phyloP scores from a whole-genome alignment of 2,888 invertebrate species.

The Gnatocerus cornutus region DNA sequence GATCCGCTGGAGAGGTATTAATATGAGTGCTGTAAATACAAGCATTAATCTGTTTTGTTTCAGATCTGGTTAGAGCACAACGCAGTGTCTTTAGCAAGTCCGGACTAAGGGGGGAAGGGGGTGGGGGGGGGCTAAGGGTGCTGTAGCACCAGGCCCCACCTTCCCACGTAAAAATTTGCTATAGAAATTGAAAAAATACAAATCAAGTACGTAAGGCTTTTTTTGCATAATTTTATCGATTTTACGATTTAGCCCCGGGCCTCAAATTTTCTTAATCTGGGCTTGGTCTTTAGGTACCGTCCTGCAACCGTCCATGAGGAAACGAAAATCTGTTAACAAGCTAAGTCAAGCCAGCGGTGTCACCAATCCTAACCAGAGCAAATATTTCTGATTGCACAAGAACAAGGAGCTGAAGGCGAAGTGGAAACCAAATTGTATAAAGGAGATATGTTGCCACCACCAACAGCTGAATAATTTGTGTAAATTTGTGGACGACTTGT shows the following conservation, averaged over 20 bases:
- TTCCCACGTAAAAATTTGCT: too few relatives aligned
- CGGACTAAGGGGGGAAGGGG: too few relatives aligned
- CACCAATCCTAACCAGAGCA: slow-evolving; percentile 78
- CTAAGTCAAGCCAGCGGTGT: slow-evolving; percentile 86
- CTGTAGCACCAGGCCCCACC: too few relatives aligned
- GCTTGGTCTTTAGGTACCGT: slow-evolving; percentile 93
- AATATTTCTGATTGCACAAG: slow-evolving; percentile 84
- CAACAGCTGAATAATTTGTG: too few relatives aligned
- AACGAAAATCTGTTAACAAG: slow-evolving; percentile 88
- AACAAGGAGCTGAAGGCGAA: slow-evolving; percentile 80
- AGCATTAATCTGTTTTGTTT: slow-evolving; percentile 9
- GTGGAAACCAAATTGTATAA: slow-evolving; percentile 94
- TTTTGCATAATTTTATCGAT: too few relatives aligned
- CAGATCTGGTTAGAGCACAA: slow-evolving; percentile 90
- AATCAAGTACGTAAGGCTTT: too few relatives aligned
- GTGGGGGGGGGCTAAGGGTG: too few relatives aligned
- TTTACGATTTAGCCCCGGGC: too few relatives aligned
- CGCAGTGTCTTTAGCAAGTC: slow-evolving; percentile 84
- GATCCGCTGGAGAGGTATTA: slow-evolving; percentile 76
- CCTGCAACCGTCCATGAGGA: slow-evolving; percentile 87
- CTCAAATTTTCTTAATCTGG: too few relatives aligned
- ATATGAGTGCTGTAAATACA: background rate
- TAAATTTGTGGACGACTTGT: slow-evolving; percentile 58
- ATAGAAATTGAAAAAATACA: too few relatives aligned
- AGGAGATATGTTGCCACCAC: slow-evolving; percentile 91